Percentiles rank a stretch among this genome's conserved stretches.
phyloP scores from a whole-genome alignment of 2,888 invertebrate genomes.

The Callyntrura guangdongensis region DNA sequence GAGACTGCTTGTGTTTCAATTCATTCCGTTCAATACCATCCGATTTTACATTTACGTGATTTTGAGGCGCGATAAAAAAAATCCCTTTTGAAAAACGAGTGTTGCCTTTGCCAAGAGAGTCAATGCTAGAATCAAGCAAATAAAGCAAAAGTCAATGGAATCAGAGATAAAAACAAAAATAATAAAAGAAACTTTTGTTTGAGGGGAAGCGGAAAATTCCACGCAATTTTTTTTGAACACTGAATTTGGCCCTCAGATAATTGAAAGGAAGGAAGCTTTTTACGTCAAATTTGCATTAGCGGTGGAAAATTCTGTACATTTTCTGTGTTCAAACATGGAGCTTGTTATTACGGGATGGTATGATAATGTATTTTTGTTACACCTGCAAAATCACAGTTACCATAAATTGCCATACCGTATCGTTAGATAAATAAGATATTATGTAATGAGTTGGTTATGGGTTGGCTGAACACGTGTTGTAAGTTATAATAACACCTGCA shows the following conservation, averaged over 20 bases:
- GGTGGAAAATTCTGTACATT: not conserved
- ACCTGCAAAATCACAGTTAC: not conserved
- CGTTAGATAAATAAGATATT: slow-evolving; percentile 3
- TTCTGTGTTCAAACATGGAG: not conserved
- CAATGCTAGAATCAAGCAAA: not conserved
- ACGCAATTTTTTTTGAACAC: not conserved
- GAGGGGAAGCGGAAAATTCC: not conserved
- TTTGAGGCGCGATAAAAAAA: too few relatives aligned
- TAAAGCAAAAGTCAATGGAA: not conserved
- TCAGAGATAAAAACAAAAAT: not conserved
- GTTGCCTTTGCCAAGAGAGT: not conserved
- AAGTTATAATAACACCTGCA: not conserved
- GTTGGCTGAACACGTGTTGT: slow-evolving; percentile 27
- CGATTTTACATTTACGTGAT: not conserved
- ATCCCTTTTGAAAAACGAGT: not conserved
- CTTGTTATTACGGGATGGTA: too few relatives aligned
- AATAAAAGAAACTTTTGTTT: not conserved
- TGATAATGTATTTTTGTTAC: not conserved
- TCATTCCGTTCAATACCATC: not conserved
- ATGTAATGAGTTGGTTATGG: slow-evolving; percentile 12
- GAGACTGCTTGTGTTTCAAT: slow-evolving; percentile 15
- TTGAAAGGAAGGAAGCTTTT: slow-evolving; percentile 29
- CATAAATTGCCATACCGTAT: not conserved
- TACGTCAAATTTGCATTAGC: not conserved
- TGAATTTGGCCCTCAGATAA: not conserved